Base-by-base conservation (phyloP, 2,888 invertebrate genomes). In the Salticus scenicus region DNA sequence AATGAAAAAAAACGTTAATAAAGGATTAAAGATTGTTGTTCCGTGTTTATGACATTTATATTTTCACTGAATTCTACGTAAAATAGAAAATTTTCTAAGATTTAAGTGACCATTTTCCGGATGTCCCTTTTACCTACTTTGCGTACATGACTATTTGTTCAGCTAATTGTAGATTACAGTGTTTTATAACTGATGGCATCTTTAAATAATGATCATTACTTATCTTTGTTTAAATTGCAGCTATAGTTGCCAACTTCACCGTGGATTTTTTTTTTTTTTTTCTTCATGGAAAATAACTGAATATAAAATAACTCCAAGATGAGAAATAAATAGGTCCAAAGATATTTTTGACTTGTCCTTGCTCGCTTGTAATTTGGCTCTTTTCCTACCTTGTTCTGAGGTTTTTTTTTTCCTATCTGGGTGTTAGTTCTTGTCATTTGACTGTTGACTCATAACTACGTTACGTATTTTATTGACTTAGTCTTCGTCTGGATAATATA, bases 271-370 rank as follows among this genome's bases (percentile, higher is more conserved):
- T 12, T 66, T 66, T 33, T 30, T 66, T 28, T 28, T 30, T 66
- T 28, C 20, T 10, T 7, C 12, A 37, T 10, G 7, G 67, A 67
- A 33, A 69, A 41, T 28, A 83, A 64, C 67, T 42, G 57, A 69
- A 80, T 42, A 57, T 69, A 64, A 72, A 83, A 69, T 30, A 57
- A 37, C 12, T 10, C 20, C 2, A 47, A 70, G 24, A 14, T 7
- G 75, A 31, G 31, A 76, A 79, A 64, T 41, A 84, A 73, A 84
- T 71, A 63, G 47, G 31, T 51, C 69, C 67, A 66, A 28, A 41
- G 74, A 47, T 80, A 85, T 85, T 85, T 85, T 85, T 76, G 79
- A 17, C 28, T 47, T 85, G 85, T 85, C 85, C 85, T 85, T 80
- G 75, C 74, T 57, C 31, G 27, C 28, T 67, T 51, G 66, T 77